Base-by-base conservation (phyloP, 2,113 vertebrate genomes). In the Jacana jacana region DNA sequence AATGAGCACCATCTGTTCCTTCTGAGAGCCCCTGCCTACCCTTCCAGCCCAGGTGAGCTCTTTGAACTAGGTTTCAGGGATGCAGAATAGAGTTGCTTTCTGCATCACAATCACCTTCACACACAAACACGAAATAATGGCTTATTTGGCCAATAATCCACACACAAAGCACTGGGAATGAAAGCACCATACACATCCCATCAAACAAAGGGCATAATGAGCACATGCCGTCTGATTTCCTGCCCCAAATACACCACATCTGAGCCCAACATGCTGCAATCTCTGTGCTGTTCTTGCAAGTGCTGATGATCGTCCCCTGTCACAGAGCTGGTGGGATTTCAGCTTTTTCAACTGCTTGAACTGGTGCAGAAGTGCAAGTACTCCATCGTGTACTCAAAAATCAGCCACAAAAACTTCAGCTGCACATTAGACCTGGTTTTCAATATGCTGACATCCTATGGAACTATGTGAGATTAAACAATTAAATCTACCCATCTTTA, bases 1-100 rank as follows among this genome's bases (percentile, higher is more conserved):
- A 93, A 89, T 31, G 40, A 91, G 28, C 55, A 86, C 54, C 63
- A 86, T 91, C 76, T 90, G 71, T 6, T 93, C 66, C 60, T 89
- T 63, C 65, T 61, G 55, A 57, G 49, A 25, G 31, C 33, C 25
- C 7, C 28, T 7, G 31, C 24, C n/a, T 9, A 10, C 17, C 55
- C 52, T 60, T 57, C n/a, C 71, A 76, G 86, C 52, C 35, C 39
- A 11, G 13, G 28, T 5, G 17, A 73, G 27, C 48, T 81, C 87
- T 72, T 3, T 54, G 68, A 89, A 58, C 13, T 10, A 68, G 35
- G 30, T 42, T 81, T 35, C 60, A 51, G 39, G 1, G 0, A 13
- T 3, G 13, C 4, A 3, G 58, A 68, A 22, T 3, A 77, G 22
- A 85, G 39, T 6, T 33, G 40, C 23, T 27, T 70, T 64, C 58